Evolutionary conservation across 2,797 vertebrate species (phyloP).

Genomic region (Pseudotriccus pelzelni): DNA sequence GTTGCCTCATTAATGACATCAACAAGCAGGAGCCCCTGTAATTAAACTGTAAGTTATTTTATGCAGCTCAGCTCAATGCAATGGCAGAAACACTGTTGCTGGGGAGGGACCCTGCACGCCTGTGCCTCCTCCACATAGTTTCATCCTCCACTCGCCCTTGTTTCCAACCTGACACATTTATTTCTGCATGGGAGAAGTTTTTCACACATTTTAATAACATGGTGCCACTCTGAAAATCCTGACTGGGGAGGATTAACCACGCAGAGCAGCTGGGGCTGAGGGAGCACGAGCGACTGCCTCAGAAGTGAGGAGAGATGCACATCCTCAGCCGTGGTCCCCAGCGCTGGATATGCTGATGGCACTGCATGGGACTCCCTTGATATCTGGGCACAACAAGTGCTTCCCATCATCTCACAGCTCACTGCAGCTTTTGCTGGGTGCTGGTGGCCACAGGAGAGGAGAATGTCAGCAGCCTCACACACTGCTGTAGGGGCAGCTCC

Average conservation of each 20-base stretch:
- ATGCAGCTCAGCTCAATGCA: conserved; percentile 31
- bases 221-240: conserved; percentile 28
- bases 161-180: conserved; percentile 46
- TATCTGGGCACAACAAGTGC: background rate
- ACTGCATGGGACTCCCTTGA: background rate
- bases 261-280: background rate
- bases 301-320: background rate
- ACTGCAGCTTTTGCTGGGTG: background rate
- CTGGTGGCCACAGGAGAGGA: background rate
- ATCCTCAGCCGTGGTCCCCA: background rate
- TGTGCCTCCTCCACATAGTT: background rate
- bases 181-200: conserved; percentile 35
- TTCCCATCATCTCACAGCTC: background rate
- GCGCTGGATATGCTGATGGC: rapidly evolving
- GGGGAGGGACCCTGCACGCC: background rate
- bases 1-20: conserved; percentile 77
- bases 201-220: conserved; percentile 55
- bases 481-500: background rate
- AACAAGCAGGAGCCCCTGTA: conserved; percentile 76
- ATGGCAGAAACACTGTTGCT: background rate
- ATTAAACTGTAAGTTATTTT: conserved; percentile 77
- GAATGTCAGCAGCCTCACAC: background rate
- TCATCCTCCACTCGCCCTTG: background rate
- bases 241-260: background rate
- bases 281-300: rapidly evolving